These are phyloP conservation scores for Poecilia velifera DNA, from an alignment of 2,797 vertebrate genomes.

Conservation along the genomic window DNA sequence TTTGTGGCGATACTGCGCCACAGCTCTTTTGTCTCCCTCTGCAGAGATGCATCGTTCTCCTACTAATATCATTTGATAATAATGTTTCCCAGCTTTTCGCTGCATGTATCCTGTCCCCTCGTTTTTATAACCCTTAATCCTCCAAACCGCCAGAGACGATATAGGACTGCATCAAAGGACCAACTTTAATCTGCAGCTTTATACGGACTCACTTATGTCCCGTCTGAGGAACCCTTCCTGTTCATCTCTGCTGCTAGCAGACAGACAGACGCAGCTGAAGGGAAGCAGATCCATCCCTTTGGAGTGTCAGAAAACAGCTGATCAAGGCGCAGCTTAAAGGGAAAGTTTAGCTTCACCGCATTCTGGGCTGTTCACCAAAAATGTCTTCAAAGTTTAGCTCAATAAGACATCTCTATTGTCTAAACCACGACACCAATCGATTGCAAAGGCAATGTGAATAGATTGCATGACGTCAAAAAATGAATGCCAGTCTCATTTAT, in stretches of 20 bases:
- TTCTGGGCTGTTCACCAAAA: background rate
- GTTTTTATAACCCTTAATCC: conserved; percentile 15
- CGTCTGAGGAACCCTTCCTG: background rate
- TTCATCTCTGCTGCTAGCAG: background rate
- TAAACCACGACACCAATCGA: background rate
- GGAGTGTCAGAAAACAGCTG: background rate
- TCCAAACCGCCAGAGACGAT: conserved; percentile 18
- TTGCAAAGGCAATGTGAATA: no score
- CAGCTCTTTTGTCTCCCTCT: conserved; percentile 52
- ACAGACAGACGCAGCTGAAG: conserved; percentile 2
- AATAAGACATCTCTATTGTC: background rate
- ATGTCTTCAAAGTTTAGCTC: background rate
- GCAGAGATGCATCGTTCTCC: conserved; percentile 54
- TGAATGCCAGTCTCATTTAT: no score
- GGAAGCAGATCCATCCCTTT: background rate
- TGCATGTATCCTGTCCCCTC: conserved; percentile 36
- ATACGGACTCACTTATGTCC: conserved; percentile 11
- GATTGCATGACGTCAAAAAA: no score
- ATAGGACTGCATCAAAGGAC: conserved; percentile 14
- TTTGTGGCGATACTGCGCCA: conserved; percentile 53
- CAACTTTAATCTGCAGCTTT: background rate
- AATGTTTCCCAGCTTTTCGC: conserved; percentile 57
- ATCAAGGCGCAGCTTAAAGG: background rate
- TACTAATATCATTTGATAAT: conserved; percentile 47
- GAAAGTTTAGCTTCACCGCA: background rate